These are phyloP conservation scores for Microhierax caerulescens DNA, from an alignment of 2,797 vertebrate species.

Conservation along the genomic window DNA sequence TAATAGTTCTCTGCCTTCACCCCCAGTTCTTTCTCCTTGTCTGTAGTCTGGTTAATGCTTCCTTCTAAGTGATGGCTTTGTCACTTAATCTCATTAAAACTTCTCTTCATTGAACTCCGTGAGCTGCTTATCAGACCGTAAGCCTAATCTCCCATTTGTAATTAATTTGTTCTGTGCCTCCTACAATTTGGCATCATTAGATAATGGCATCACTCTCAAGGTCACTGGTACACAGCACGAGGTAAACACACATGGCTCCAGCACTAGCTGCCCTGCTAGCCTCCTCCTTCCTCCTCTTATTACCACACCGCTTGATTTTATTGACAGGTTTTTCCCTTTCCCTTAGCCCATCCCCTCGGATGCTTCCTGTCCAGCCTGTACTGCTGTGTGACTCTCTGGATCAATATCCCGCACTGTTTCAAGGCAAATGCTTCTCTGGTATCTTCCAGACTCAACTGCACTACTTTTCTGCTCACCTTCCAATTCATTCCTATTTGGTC, in stretches of 20 bases:
- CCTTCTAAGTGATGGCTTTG: constrained; percentile 52
- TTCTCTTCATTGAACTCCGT: constrained; percentile 32
- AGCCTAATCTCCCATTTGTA: constrained; percentile 59
- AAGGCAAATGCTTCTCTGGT: not conserved
- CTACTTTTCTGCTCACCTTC: not conserved
- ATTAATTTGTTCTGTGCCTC: constrained; percentile 65
- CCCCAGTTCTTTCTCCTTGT: constrained; percentile 33
- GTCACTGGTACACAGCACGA: constrained; percentile 6
- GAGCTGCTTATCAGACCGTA: constrained; percentile 64
- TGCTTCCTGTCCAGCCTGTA: not conserved
- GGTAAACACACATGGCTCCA: not conserved
- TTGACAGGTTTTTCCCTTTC: not conserved
- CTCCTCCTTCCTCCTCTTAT: not conserved
- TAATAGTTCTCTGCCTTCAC: constrained; percentile 37
- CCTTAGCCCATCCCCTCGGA: not conserved
- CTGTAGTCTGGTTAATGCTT: constrained; percentile 42
- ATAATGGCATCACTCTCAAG: constrained; percentile 50
- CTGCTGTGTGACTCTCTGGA: not conserved
- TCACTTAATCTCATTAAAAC: constrained; percentile 66
- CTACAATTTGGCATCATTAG: constrained; percentile 53
- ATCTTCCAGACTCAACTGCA: not conserved
- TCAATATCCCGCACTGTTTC: not conserved
- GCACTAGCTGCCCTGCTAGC: not conserved
- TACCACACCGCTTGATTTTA: not conserved
- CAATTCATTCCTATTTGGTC: not conserved